Evolutionary conservation across 2,797 vertebrate genomes (phyloP), one percentile per base, ranked within the genome.

Genomic region (Macroramphosus scolopax): DNA sequence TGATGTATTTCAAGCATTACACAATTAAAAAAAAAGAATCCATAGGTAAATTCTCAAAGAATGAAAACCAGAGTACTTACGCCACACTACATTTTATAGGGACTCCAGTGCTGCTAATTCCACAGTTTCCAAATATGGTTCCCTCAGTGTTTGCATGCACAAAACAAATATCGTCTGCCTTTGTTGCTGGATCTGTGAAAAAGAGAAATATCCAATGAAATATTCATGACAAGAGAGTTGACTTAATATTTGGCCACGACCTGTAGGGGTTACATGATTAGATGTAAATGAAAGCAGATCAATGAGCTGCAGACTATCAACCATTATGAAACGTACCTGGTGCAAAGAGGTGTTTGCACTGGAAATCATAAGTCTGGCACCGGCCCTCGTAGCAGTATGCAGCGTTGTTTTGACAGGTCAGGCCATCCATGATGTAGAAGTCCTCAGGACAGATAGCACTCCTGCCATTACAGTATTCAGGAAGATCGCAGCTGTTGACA

Each of bases 371-470:
- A 1, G 82, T 93, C 81, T 94, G 93, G 51, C 93, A 94, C n/a
- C 82, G 62, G 9, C 94, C 94, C 6, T 92, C 91, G n/a, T 88
- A 94, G 78, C 94, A 96, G 34, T 92, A 95, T 0, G 92, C 89
- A 0, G 77, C 32, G 33, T 42, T 44, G 56, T 68, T 78, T 29
- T 80, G 48, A 43, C 94, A 95, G 0, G 87, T 34, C 17, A 88
- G 51, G 1, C 94, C 92, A 8, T 96, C 90, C 91, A 93, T 92
- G 20, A 90, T 0, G 30, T 93, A 93, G 40, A 72, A 87, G 15
- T 96, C 89, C 0, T 47, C 14, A 0, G 93, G 93, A 25, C 94
- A 96, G 76, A 84, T 85, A 8, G 68, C 68, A 1, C 41, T 64
- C 1, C 16, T 44, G 1, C 94, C 94, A 2, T 74, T 59, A 63